Evolutionary conservation across 2,113 vertebrate species (phyloP), one percentile per base, ranked within the genome.

Genomic region (Myodes glareolus): DNA sequence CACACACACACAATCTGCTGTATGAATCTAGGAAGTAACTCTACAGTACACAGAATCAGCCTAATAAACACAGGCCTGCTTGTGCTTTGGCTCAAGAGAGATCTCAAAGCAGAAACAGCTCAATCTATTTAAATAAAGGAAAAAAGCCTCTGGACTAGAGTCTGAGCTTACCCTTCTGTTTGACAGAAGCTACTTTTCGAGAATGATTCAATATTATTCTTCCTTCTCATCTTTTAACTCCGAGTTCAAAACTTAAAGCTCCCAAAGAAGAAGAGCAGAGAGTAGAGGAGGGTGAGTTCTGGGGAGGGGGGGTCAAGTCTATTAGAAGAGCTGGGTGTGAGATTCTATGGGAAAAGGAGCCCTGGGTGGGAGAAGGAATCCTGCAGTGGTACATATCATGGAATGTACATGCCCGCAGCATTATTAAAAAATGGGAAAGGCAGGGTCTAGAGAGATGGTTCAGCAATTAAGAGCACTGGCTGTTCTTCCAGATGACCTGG

Each of bases 201-300:
- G 91, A 95, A 92, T 36, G 21, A 61, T 33, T 72, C 47, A 27
- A 31, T 50, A 76, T 63, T 47, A 58, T n/a, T 77, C 73, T 55
- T 87, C n/a, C 50, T 78, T 85, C 47, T 52, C 61, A 73, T 94
- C 63, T 94, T 91, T 88, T 16, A 95, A 85, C 90, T 90, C 61
- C 80, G 42, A 55, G 73, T 82, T 67, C 90, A 70, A 93, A 96
- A 55, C 36, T 63, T 42, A 65, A 10, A 78, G 67, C 45, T 93
- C 47, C 81, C 92, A 95, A 86, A 91, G 19, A 65, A 90, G 52
- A 84, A 21, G 23, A 90, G 45, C 29, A 92, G 85, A 89, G 33
- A 84, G 45, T 5, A 81, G 55, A 58, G 19, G 27, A 27, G 78
- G 3, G n/a, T 52, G 29, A 7, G 47, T 33, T 36, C 36, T 45